Base-by-base conservation (phyloP, 2,113 vertebrate genomes). In the Tychaedon coryphoeus region DNA sequence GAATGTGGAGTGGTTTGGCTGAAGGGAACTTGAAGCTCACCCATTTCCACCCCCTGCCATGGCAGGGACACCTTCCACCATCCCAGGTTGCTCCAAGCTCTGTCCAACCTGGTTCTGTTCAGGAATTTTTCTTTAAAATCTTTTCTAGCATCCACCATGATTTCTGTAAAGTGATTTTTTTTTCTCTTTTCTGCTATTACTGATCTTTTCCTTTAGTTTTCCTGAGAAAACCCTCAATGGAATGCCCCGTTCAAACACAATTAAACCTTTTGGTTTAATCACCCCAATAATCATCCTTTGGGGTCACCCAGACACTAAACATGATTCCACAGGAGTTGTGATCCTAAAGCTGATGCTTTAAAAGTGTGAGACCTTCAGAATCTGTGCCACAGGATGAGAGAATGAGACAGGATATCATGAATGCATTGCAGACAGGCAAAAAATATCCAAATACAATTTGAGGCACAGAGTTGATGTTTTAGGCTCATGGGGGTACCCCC, bases 51-150 rank as follows among this genome's bases (percentile, higher is more conserved):
- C 5, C 23, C 45, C 16, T 53, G 61, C 61, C 53, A 10, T 18
- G 47, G 3, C 16, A 51, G 28, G 16, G 29, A 47, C n/a, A 47
- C 11, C 69, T 61, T 69, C 70, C 54, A 26, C 40, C 29, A 8
- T 5, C 14, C 29, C 87, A 67, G 70, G 5, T 3, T 54, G 29
- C 47, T 82, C 47, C 61, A 64, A 56, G 13, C 24, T n/a, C 56
- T 0, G 0, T 42, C 42, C 50, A 45, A 0, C 13, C 33, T n/a
- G 16, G 23, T 34, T 61, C 66, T 90, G 54, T 26, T 66, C 34
- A 54, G 92, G 47, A 90, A 71, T 92, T 70, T 83, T 73, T 77
- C 82, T 88, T 70, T 29, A 18, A 91, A 78, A 31, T 19, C 22
- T 65, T 77, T 81, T 54, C 70, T 70, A 82, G 15, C 25, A 51